phyloP scores from a whole-genome alignment of 1,140 invertebrate genomes.

The Diorhabda sublineata region DNA sequence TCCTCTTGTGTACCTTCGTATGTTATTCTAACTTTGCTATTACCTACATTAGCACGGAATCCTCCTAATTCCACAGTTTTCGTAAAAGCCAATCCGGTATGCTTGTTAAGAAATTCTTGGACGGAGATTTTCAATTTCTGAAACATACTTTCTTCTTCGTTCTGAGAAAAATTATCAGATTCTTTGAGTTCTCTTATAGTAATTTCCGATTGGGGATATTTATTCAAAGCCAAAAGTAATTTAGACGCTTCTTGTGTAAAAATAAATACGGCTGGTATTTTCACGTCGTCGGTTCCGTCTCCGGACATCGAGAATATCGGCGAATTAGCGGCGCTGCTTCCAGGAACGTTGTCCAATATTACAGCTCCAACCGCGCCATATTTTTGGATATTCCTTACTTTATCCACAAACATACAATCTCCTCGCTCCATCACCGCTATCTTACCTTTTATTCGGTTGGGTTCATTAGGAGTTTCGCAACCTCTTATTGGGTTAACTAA shows the following conservation, averaged over 20 bases:
- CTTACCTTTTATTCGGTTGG: conserved; percentile 58
- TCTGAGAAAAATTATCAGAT: conserved; percentile 29
- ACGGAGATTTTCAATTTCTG: conserved; percentile 45
- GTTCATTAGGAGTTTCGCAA: conserved; percentile 65
- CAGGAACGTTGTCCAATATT: conserved; percentile 80
- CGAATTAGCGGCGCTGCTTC: conserved; percentile 65
- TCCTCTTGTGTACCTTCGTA: conserved; percentile 24
- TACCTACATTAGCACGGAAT: conserved; percentile 39
- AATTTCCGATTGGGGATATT: conserved; percentile 51
- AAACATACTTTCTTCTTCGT: conserved; percentile 45
- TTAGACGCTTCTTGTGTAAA: conserved; percentile 74
- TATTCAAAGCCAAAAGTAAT: conserved; percentile 56
- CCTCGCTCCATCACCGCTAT: conserved; percentile 85
- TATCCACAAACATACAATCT: conserved; percentile 94
- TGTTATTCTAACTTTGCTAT: conserved; percentile 39
- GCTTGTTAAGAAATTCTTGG: conserved; percentile 47
- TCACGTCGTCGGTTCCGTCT: conserved; percentile 82
- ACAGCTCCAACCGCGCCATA: conserved; percentile 82
- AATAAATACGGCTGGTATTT: conserved; percentile 87
- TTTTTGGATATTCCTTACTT: conserved; percentile 72
- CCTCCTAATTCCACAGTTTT: conserved; percentile 36
- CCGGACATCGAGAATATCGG: conserved; percentile 95
- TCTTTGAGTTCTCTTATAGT: conserved; percentile 52
- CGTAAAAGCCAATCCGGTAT: conserved; percentile 42
- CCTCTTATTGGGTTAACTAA: conserved; percentile 65